Evolutionary conservation across 2,797 vertebrate species (phyloP).

Genomic region (Sylvilagus floridanus): DNA sequence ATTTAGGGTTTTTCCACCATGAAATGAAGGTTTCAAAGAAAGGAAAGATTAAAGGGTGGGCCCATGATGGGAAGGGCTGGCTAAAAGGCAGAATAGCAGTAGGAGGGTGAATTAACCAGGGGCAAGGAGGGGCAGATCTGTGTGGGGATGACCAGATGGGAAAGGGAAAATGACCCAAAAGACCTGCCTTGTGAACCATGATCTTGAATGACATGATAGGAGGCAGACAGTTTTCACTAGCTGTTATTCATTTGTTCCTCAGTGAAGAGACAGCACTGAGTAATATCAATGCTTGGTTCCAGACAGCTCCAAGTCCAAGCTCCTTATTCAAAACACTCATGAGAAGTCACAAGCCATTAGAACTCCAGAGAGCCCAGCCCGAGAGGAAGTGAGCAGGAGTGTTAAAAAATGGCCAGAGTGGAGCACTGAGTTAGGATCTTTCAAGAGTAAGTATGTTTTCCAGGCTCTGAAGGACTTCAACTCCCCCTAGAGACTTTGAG

Average conservation of each 20-base stretch:
- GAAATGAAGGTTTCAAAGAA: constrained; percentile 20
- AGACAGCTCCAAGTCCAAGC: background rate
- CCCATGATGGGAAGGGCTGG: background rate
- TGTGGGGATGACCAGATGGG: background rate
- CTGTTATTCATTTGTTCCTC: constrained; percentile 20
- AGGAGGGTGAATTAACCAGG: background rate
- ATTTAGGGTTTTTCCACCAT: background rate
- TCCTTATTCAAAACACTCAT: background rate
- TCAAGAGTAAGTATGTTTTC: constrained; percentile 61
- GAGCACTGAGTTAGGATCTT: constrained; percentile 60
- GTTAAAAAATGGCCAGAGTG: constrained; percentile 57
- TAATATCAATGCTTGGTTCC: constrained; percentile 19
- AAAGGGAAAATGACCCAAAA: constrained; percentile 41
- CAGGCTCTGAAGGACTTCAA: constrained; percentile 64
- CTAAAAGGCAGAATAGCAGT: constrained; percentile 20
- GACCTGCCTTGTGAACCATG: background rate
- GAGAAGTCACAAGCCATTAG: constrained; percentile 31
- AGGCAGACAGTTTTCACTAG: background rate
- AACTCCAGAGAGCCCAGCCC: background rate
- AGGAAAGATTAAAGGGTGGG: background rate
- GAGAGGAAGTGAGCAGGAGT: constrained; percentile 52
- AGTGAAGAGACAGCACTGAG: background rate
- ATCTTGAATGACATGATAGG: background rate
- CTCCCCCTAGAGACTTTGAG: constrained; percentile 47
- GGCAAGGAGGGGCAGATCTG: background rate